phyloP scores from a whole-genome alignment of 1,140 invertebrate genomes.

The Reticulitermes speratus region DNA sequence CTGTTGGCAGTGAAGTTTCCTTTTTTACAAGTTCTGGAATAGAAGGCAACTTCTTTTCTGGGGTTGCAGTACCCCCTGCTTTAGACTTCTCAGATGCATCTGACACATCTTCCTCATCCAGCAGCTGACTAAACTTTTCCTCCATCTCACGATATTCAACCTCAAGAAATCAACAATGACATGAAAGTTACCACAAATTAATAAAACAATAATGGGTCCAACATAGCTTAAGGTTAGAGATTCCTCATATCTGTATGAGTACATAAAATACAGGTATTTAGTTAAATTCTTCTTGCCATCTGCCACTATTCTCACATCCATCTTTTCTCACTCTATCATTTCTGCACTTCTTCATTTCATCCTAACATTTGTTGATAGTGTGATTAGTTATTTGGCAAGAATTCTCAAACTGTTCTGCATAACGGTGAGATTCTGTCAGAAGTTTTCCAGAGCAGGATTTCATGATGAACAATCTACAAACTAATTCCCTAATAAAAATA shows the following conservation, averaged over 20 bases:
- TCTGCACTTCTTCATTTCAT: background rate
- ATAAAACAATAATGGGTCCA: background rate
- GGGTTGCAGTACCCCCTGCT: constrained; percentile 40
- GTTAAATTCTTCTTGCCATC: background rate
- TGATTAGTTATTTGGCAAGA: too few relatives aligned
- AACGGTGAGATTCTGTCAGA: too few relatives aligned
- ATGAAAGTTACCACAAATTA: background rate
- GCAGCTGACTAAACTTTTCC: constrained; percentile 59
- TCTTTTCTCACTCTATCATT: background rate
- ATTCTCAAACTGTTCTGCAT: too few relatives aligned
- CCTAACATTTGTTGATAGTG: background rate
- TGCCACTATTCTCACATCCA: background rate
- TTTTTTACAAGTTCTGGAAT: constrained; percentile 27
- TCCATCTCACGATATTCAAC: constrained; percentile 67
- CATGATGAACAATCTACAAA: too few relatives aligned
- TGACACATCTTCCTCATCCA: constrained; percentile 62
- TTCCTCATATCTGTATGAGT: background rate
- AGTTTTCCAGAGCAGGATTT: background rate
- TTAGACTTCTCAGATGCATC: constrained; percentile 65
- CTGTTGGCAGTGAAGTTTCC: constrained; percentile 28
- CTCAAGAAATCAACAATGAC: constrained; percentile 44
- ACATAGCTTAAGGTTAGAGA: background rate
- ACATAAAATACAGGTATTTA: background rate
- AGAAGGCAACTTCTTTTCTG: constrained; percentile 28
- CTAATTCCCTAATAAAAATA: too few relatives aligned